These are phyloP conservation scores for Podotricha telesiphe DNA, from an alignment of 2,888 invertebrate species.

Conservation along the genomic window DNA sequence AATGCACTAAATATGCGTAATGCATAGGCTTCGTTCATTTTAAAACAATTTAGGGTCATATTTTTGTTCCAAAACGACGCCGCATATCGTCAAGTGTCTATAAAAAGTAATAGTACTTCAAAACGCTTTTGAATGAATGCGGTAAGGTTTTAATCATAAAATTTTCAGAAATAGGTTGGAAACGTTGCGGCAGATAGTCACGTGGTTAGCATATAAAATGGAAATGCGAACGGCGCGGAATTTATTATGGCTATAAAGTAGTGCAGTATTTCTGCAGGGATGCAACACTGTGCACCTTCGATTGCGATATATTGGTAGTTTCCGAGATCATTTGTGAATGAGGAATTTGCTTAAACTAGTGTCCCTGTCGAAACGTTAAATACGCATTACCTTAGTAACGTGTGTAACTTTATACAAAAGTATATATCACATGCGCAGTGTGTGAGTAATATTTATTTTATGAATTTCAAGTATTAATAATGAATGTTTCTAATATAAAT, in stretches of 20 bases:
- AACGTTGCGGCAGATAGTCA: constrained; percentile 39
- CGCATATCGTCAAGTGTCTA: constrained; percentile 19
- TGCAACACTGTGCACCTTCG: constrained; percentile 32
- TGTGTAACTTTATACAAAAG: background rate
- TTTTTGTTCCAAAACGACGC: constrained; percentile 15
- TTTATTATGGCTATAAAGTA: constrained; percentile 44
- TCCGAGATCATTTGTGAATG: constrained; percentile 24
- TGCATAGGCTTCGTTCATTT: constrained; percentile 6
- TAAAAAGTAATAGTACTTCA: constrained; percentile 22
- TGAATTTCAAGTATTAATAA: too few species aligned
- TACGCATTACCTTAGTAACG: too few species aligned
- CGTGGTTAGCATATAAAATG: constrained; percentile 42
- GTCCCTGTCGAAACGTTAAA: background rate
- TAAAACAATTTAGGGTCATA: constrained; percentile 18
- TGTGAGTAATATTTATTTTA: too few species aligned
- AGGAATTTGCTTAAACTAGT: background rate
- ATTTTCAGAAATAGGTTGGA: constrained; percentile 38
- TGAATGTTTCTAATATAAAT: too few species aligned
- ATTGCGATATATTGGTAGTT: constrained; percentile 38
- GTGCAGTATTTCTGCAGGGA: constrained; percentile 41
- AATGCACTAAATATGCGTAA: background rate
- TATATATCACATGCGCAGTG: background rate
- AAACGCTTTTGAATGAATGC: constrained; percentile 27
- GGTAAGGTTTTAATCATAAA: constrained; percentile 36
- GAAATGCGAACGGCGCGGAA: constrained; percentile 34